Evolutionary conservation across 2,113 vertebrate genomes (phyloP).

Genomic region (Craseonycteris thonglongyai): DNA sequence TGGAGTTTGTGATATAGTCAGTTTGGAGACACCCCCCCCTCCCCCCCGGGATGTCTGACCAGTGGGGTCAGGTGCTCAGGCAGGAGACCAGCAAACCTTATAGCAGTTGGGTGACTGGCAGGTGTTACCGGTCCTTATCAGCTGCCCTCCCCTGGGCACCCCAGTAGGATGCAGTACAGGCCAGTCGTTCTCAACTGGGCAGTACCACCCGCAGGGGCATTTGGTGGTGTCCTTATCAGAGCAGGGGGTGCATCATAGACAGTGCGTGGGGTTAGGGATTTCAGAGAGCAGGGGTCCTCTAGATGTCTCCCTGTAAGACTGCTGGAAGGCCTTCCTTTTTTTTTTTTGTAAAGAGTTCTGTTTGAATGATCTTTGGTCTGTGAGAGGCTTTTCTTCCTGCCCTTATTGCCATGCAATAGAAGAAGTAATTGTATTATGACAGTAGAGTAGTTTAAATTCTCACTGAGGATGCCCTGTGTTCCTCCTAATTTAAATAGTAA

Average conservation of each 20-base stretch:
- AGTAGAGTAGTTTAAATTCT: neutral
- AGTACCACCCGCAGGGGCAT: too few relatives aligned
- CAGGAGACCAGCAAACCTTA: neutral
- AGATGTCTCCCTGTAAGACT: neutral
- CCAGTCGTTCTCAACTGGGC: neutral
- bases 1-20: neutral
- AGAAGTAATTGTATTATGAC: constrained; percentile 43
- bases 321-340: neutral
- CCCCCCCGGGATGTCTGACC: neutral
- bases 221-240: neutral
- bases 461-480: constrained; percentile 60
- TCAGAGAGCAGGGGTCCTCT: neutral
- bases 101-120: neutral
- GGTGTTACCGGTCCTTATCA: neutral
- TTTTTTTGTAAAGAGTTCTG: neutral
- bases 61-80: too few relatives aligned
- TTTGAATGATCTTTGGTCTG: neutral
- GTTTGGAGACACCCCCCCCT: neutral
- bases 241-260: neutral
- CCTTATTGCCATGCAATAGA: constrained; percentile 11
- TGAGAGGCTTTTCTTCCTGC: constrained; percentile 20
- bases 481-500: constrained; percentile 36
- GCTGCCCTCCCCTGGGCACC: neutral
- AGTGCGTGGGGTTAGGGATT: neutral
- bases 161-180: neutral